These are phyloP conservation scores for Hetaerina titia DNA, from an alignment of 2,888 invertebrate species.

Conservation along the genomic window DNA sequence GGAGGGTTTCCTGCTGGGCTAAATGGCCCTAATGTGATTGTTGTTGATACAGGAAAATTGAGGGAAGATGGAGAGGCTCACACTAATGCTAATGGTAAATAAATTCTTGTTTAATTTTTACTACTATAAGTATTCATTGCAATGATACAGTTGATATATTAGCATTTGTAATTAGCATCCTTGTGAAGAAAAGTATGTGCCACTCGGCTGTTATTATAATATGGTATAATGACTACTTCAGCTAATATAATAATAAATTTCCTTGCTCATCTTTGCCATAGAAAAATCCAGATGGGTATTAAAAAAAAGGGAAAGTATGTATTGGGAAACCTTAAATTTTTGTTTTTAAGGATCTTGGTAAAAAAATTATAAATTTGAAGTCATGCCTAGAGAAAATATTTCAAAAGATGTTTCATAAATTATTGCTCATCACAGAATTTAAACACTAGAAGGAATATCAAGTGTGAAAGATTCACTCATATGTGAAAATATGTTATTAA, in stretches of 20 bases:
- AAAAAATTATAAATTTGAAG: too few relatives aligned
- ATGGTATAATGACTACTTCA: too few relatives aligned
- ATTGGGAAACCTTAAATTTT: background rate
- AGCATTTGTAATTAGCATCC: background rate
- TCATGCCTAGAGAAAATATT: too few relatives aligned
- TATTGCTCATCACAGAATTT: too few relatives aligned
- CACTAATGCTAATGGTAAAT: slow-evolving; percentile 45
- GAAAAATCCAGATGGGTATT: background rate
- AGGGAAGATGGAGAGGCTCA: slow-evolving; percentile 76
- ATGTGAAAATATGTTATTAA: too few relatives aligned
- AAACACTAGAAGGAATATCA: too few relatives aligned
- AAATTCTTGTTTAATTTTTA: background rate
- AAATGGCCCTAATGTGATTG: slow-evolving; percentile 79
- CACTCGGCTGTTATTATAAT: too few relatives aligned
- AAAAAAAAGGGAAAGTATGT: background rate
- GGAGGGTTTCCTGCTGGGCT: slow-evolving; percentile 69
- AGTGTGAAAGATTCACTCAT: too few relatives aligned
- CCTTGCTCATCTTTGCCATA: background rate
- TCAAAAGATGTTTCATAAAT: too few relatives aligned
- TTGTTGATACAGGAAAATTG: slow-evolving; percentile 81
- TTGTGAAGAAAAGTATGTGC: background rate
- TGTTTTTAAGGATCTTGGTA: background rate
- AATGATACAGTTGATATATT: background rate
- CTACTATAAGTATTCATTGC: background rate
- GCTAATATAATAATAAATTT: too few relatives aligned